phyloP scores from a whole-genome alignment of 2,888 invertebrate genomes.

The Pardosa pseudoannulata region DNA sequence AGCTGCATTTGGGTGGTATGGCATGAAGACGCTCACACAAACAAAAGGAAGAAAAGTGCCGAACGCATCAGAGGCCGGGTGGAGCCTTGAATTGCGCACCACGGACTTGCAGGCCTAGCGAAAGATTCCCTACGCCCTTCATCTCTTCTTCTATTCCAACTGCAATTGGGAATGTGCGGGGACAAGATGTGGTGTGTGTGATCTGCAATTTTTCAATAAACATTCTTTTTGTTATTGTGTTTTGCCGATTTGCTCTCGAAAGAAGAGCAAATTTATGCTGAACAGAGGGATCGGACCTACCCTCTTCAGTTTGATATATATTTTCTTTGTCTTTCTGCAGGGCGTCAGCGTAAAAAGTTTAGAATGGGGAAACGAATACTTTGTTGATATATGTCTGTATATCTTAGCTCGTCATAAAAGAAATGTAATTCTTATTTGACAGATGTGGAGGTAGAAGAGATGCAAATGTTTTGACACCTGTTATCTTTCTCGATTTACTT shows the following conservation, averaged over 20 bases:
- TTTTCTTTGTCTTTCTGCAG: not conserved
- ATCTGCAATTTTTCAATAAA: constrained; percentile 13
- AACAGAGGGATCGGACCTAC: constrained; percentile 14
- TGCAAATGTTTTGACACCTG: constrained; percentile 7
- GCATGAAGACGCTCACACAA: constrained; percentile 32
- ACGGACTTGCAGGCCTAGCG: not conserved
- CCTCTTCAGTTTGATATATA: not conserved
- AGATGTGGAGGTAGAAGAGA: not conserved
- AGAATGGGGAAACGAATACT: constrained; percentile 24
- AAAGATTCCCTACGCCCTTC: constrained; percentile 45
- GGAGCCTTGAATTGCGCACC: constrained; percentile 39
- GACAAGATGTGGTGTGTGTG: not conserved
- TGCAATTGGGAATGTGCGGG: constrained; percentile 31
- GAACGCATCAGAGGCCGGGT: constrained; percentile 40
- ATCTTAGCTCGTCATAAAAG: constrained; percentile 7
- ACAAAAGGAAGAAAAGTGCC: not conserved
- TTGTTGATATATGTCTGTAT: constrained; percentile 33
- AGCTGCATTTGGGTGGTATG: constrained; percentile 70
- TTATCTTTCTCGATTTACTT: not conserved
- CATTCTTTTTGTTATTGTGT: constrained; percentile 23
- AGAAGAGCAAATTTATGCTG: constrained; percentile 40
- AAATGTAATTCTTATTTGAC: constrained; percentile 4
- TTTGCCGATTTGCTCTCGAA: no score
- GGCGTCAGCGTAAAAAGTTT: constrained; percentile 41
- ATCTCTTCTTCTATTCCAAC: constrained; percentile 31